Evolutionary conservation across 2,888 invertebrate species (phyloP).

Genomic region (Alitta virens): DNA sequence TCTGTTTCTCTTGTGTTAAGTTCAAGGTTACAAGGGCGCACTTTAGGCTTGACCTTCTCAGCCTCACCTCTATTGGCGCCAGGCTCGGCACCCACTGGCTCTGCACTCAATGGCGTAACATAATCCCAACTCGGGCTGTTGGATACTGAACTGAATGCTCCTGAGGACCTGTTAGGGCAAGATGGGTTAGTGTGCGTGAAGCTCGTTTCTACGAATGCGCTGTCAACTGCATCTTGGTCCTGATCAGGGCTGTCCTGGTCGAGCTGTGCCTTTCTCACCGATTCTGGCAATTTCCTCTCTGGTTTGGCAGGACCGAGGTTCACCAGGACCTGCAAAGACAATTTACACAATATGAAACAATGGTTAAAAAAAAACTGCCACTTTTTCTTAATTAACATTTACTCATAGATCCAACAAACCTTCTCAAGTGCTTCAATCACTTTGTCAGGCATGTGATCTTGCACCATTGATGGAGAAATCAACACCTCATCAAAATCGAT

Average conservation of each 20-base stretch:
- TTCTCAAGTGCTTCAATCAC: slow-evolving; percentile 80
- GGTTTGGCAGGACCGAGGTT: slow-evolving; percentile 78
- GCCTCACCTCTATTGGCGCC: background rate
- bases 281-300: slow-evolving; percentile 39
- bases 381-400: too few species aligned
- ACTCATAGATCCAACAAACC: slow-evolving; percentile 61
- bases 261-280: slow-evolving; percentile 40
- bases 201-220: slow-evolving; percentile 72
- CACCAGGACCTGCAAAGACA: slow-evolving; percentile 51
- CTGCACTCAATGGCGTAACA: slow-evolving; percentile 49
- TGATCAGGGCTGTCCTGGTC: slow-evolving; percentile 12
- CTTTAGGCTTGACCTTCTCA: background rate
- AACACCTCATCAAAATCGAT: slow-evolving; percentile 83
- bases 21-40: slow-evolving; percentile 13
- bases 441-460: slow-evolving; percentile 88
- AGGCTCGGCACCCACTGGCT: background rate
- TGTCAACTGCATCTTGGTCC: slow-evolving; percentile 46
- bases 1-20: background rate
- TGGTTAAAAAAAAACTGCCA: too few species aligned
- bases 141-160: slow-evolving; percentile 13
- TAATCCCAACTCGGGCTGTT: slow-evolving; percentile 59
- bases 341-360: too few species aligned
- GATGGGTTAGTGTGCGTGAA: slow-evolving; percentile 60
- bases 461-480: slow-evolving; percentile 84
- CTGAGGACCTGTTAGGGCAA: background rate